Evolutionary conservation across 2,888 invertebrate genomes (phyloP), one percentile per base, ranked within the genome.

Genomic region (Lamellibrachia satsuma): DNA sequence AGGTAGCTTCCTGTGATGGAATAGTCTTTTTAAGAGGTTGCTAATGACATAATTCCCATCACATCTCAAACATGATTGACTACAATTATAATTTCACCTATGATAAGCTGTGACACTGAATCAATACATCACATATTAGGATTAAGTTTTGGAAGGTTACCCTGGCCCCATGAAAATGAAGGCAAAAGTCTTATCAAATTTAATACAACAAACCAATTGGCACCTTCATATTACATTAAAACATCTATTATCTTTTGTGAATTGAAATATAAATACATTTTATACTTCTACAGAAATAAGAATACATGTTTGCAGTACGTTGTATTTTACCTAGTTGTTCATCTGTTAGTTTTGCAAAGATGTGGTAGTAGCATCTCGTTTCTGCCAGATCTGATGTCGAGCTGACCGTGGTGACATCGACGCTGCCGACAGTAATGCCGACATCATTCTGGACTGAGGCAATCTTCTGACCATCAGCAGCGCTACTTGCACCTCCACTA

Each of bases 371-470:
- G 75, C 22, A 75, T n/a, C 75, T 75, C 6, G 75, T 75, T 22
- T 75, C 75, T 75, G 75, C 75, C 75, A 75, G 75, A 75, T 75
- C 75, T n/a, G 75, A 75, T 15, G 75, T 75, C 22, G 75, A 75
- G 75, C 75, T 75, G 15, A 75, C 75, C 15, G 75, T 75, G 11
- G 75, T n/a, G 75, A 22, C 75, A 22, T 75, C 75, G n/a, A 75
- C 75, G 6, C n/a, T 75, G 22, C 75, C n/a, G 75, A 75, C 75
- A 15, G 75, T 6, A 22, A 75, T 75, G 22, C 75, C 75, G n/a
- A 15, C 22, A n/a, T 75, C 75, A 75, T 22, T 75, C 75, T 75
- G 75, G 4, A 75, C 75, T 6, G 75, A 75, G 6, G 75, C 75
- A 22, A 75, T 75, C 75, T 6, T 75, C 22, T 15, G 75, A 75